Base-by-base conservation (phyloP, 2,888 invertebrate genomes). In the Sphecodes monilicornis region DNA sequence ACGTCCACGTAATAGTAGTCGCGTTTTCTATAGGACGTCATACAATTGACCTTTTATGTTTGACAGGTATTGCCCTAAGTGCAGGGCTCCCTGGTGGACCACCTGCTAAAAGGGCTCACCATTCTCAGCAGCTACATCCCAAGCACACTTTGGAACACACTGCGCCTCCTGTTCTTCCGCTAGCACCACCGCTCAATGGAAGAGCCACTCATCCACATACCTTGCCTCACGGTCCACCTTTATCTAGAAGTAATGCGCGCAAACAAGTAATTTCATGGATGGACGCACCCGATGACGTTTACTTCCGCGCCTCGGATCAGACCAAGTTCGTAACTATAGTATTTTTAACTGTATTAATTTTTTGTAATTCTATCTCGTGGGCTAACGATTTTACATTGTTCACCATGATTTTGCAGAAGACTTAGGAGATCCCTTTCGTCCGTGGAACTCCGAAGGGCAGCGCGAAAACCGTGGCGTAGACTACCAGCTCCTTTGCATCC, bases 261-360 rank as follows among this genome's bases (percentile, higher is more conserved):
- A 98, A 98, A 93, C 98, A 98, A 95, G 98, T 98, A 92, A 98
- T 99, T 94, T 98, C 98, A 94, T 99, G 98, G 98, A 98, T 98
- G 97, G 99, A 99, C 95, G 99, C 99, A 81, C 99, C 99, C 36
- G 99, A 99, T 95, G 99, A 99, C 96, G 97, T 99, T 89, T 99
- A 98, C 96, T 99, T 98, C 96, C 97, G 98, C 95, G 98, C 98
- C 92, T 98, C 98, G 71, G 98, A 98, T 92, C 96, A 97, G 91
- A 98, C 98, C 95, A 99, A 98, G 99, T 98, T 95, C 96, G 97
- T 96, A 43, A 18, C 22, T n/a, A n/a, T n/a, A n/a, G n/a, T n/a
- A n/a, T n/a, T n/a, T n/a, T n/a, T n/a, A n/a, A 13, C 13, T 32
- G n/a, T n/a, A n/a, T 10, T 26, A 41, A 64, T 41, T 29, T 43